Evolutionary conservation across 2,113 vertebrate genomes (phyloP).

Genomic region (Coryphaenoides rupestris): DNA sequence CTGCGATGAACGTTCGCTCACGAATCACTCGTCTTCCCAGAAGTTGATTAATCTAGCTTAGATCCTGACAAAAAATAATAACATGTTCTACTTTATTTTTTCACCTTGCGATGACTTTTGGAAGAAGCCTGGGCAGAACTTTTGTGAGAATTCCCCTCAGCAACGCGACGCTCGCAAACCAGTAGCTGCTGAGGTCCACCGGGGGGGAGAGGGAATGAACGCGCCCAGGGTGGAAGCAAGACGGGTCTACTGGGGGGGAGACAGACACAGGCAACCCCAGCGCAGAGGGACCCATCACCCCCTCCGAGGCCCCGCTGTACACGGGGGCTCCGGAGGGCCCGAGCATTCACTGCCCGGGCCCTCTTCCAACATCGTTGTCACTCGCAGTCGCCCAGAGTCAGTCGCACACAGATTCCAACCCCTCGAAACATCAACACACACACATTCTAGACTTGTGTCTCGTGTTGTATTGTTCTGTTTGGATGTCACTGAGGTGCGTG

Average conservation of each 20-base stretch:
- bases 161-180: conserved; percentile 29
- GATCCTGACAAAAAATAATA: conserved; percentile 19
- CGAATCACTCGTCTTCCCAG: conserved; percentile 5
- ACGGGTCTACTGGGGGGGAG: conserved; percentile 41
- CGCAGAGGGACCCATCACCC: conserved; percentile 34
- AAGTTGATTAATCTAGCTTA: conserved; percentile 27
- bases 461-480: too few species aligned
- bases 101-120: conserved; percentile 57
- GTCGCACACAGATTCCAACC: not conserved
- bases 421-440: conserved; percentile 1
- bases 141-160: conserved; percentile 7
- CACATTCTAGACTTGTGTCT: not conserved
- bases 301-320: conserved; percentile 27
- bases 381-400: too few species aligned
- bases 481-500: too few species aligned
- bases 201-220: conserved; percentile 28
- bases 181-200: conserved; percentile 45
- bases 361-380: conserved; percentile 9
- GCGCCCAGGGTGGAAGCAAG: conserved; percentile 33
- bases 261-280: conserved; percentile 28
- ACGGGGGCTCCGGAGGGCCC: conserved; percentile 15
- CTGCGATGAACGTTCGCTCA: too few species aligned
- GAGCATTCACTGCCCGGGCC: conserved; percentile 6
- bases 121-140: conserved; percentile 33
- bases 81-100: conserved; percentile 25